A percentile compares a stretch with the other conserved stretches of the same genome.
Conservation (phyloP, 2,113 vertebrate species). For the Caranx melampygus region DNA sequence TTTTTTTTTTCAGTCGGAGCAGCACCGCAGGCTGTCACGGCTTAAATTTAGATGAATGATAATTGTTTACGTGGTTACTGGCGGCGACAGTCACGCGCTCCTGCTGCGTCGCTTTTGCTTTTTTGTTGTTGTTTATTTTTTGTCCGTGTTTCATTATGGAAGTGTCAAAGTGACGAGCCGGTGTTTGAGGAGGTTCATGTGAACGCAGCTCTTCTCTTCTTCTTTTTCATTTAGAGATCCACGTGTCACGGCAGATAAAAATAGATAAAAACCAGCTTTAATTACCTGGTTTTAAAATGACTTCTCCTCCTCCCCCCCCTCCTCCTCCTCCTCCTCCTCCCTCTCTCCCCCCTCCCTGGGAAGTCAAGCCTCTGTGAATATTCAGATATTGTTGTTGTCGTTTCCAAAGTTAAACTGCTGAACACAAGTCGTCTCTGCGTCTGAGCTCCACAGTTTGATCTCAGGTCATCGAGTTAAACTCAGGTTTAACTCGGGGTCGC, state of each 20-base stretch:
- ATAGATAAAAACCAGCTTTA: too few relatives aligned
- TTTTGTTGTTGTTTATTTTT: slow-evolving; percentile 4
- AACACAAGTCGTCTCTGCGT: too few relatives aligned
- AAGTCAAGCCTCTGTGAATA: background rate
- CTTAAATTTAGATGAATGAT: slow-evolving; percentile 37
- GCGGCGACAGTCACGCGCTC: background rate
- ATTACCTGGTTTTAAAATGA: too few relatives aligned
- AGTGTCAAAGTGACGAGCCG: slow-evolving; percentile 20
- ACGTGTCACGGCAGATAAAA: background rate
- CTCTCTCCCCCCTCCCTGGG: too few relatives aligned
- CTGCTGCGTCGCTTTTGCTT: background rate
- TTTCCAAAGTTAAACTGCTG: too few relatives aligned
- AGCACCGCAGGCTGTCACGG: slow-evolving; percentile 55
- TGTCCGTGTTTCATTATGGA: background rate
- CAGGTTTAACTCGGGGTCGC: too few relatives aligned
- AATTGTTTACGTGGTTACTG: slow-evolving; percentile 48
- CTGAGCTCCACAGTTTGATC: too few relatives aligned
- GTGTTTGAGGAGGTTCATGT: background rate
- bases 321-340: too few relatives aligned
- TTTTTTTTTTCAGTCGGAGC: slow-evolving; percentile 18
- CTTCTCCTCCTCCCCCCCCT: too few relatives aligned
- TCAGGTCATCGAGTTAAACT: too few relatives aligned
- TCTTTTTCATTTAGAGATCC: background rate
- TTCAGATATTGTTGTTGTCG: background rate
- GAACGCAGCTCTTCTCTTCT: background rate